Conservation (phyloP, 2,797 vertebrate species). For the Lacerta agilis region DNA sequence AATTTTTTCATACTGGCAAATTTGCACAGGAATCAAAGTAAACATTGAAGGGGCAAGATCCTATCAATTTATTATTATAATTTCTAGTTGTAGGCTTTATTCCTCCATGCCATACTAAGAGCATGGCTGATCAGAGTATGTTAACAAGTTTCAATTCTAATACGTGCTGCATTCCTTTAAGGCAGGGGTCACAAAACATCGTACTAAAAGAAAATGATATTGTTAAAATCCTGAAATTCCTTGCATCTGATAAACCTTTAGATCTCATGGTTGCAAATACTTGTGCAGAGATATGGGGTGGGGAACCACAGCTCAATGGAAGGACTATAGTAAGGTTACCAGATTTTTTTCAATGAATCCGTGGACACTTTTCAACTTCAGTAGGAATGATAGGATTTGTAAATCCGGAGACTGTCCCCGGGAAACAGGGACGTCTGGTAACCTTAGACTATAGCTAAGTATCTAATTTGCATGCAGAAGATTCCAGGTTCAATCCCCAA, state of each 20-base stretch:
- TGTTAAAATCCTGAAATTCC: neutral
- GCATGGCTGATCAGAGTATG: constrained; percentile 44
- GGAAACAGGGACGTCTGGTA: too few species aligned
- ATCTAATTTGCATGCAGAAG: neutral
- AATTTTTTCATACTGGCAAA: constrained; percentile 50
- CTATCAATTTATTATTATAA: constrained; percentile 51
- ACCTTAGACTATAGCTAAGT: too few species aligned
- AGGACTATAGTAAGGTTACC: too few species aligned
- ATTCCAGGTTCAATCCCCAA: neutral
- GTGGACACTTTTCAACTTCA: too few species aligned
- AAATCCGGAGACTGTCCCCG: too few species aligned
- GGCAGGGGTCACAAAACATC: constrained; percentile 9
- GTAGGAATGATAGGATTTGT: too few species aligned
- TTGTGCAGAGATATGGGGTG: neutral
- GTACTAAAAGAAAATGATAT: neutral
- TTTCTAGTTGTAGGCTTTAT: constrained; percentile 45
- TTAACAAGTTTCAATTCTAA: constrained; percentile 47
- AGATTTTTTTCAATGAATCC: too few species aligned
- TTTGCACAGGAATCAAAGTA: constrained; percentile 64
- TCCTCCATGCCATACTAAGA: constrained; percentile 58
- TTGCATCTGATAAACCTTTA: neutral
- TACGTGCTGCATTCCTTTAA: constrained; percentile 44
- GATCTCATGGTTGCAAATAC: neutral
- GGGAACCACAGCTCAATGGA: neutral
- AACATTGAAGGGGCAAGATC: constrained; percentile 42